Base-by-base conservation (phyloP, 2,113 vertebrate genomes). In the Passer montanus region DNA sequence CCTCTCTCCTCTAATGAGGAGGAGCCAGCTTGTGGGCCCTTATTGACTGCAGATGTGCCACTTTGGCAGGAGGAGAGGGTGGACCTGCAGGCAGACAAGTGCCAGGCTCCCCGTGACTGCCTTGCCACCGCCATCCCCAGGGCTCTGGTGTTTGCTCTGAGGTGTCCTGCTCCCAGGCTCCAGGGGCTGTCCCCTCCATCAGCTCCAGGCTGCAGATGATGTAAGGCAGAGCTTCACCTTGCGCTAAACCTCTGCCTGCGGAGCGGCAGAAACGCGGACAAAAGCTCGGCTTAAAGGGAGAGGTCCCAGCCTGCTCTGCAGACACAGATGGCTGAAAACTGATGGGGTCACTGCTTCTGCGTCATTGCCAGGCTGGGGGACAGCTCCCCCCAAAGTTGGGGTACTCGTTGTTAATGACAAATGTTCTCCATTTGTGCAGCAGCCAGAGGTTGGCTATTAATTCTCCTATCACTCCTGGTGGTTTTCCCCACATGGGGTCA, bases 1-100 rank as follows among this genome's bases (percentile, higher is more conserved):
- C 94, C 93, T 93, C 95, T 96, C 92, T 96, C 83, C 90, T 96
- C 90, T 96, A 97, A 97, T 97, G 95, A 96, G 95, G 93, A 94
- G 93, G 94, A 96, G 90, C 92, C 96, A 97, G 94, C 92, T 96
- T 96, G 94, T 95, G 96, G 90, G 94, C 94, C 83, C 90, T 94
- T 96, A 95, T 94, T 96, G 95, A 77, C 90, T 96, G 94, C 96
- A 97, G 93, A 96, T 97, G 95, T 95, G 96, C 90, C 93, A 93
- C 91, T 93, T 93, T 94, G 95, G 95, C 96, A 97, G 95, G 88
- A 95, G 92, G 82, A 94, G 92, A 94, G 94, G 88, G 35, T 95
- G 91, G 95, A 96, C 94, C 95, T 93, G 95, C 94, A 68, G 95
- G 93, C 92, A 96, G 83, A 88, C 83, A 11, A 93, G 96, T 95